These are phyloP conservation scores for Terebella lapidaria DNA, from an alignment of 2,888 invertebrate genomes.

Conservation along the genomic window DNA sequence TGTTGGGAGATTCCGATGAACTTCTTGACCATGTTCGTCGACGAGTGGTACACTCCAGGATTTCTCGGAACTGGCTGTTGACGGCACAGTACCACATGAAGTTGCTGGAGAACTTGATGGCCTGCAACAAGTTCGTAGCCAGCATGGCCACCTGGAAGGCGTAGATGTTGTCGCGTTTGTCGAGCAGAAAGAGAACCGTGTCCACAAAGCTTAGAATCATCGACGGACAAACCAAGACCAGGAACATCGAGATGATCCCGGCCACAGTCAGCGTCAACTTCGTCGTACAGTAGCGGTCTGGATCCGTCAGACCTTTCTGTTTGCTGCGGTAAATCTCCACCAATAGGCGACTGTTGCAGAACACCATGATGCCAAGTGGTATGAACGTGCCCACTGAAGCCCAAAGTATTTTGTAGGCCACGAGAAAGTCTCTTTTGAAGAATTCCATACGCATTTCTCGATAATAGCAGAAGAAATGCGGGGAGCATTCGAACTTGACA, in stretches of 20 bases:
- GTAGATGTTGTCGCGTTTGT: conserved; percentile 9
- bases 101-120: conserved; percentile 70
- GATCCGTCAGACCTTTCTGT: background rate
- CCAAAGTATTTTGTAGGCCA: conserved; percentile 37
- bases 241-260: conserved; percentile 42
- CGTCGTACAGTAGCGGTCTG: conserved; percentile 18
- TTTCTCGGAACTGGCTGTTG: conserved; percentile 70
- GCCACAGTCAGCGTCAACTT: conserved; percentile 38
- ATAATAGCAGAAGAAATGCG: background rate
- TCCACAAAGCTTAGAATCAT: conserved; percentile 34
- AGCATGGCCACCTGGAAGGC: conserved; percentile 27
- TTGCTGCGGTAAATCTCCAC: conserved; percentile 5
- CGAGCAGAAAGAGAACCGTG: background rate
- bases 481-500: background rate
- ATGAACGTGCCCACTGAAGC: conserved; percentile 41
- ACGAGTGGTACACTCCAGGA: conserved; percentile 38
- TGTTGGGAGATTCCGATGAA: background rate
- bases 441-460: background rate
- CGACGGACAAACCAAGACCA: conserved; percentile 43
- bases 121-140: conserved; percentile 67
- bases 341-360: conserved; percentile 38
- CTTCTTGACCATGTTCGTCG: background rate
- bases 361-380: conserved; percentile 38
- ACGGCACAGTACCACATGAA: conserved; percentile 75
- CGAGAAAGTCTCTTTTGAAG: conserved; percentile 1